Base-by-base conservation (phyloP, 2,797 vertebrate genomes). In the Enteromius fasciolatus region DNA sequence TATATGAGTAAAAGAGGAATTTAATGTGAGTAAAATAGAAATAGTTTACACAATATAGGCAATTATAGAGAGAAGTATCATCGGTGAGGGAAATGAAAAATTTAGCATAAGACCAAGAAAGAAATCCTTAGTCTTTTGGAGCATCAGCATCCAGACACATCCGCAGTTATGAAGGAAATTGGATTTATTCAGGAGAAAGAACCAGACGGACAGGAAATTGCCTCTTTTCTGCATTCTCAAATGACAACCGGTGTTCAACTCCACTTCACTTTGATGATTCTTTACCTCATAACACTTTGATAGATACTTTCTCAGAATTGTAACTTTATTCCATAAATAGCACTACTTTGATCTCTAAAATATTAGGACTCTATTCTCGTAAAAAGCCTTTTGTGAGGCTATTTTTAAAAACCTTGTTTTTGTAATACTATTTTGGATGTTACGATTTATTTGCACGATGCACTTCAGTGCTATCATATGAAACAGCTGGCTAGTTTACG, bases 151-250 rank as follows among this genome's bases (percentile, higher is more conserved):
- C 73, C 52, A 3, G 52, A 75, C 20, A 57, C 14, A 75, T 57
- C 33, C 4, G 72, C 12, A 57, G 20, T 23, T 57, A 57, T 17
- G 73, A 57, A 75, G 73, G 73, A 75, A 41, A 59, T 59, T 75
- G n/a, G 39, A 59, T 75, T 25, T 39, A 75, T 59, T 75, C 52
- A 75, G 33, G 28, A 54, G 48, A 36, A 59, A 59, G 33, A 75
- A 57, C 33, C 41, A 59, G 5, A 23, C 23, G 39, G 73, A 36
- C 33, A 20, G 20, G 63, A 50, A 57, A 76, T 76, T 44, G 57
- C 33, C 23, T 76, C 15, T 63, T 61, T 63, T 7, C n/a, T 28
- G 17, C 57, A 61, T 28, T 76, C 23, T 76, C 50, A 28, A 44
- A 76, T 25, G 4, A 12, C 46, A 72, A 72, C 25, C 46, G 50